These are phyloP conservation scores for Hirudo medicinalis DNA, from an alignment of 1,140 invertebrate genomes.

Conservation along the genomic window DNA sequence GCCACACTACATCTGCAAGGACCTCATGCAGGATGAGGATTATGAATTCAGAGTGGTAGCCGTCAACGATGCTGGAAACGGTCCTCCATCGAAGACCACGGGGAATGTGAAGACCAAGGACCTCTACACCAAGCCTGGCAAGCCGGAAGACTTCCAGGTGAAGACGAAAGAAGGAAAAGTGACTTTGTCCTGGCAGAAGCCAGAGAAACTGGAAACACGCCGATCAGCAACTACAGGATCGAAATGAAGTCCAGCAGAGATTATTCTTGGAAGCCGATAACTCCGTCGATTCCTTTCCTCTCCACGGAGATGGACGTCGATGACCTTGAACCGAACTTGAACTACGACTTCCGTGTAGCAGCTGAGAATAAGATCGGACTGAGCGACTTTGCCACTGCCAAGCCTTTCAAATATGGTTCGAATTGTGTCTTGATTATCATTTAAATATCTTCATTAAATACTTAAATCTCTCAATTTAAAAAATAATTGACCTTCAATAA, in stretches of 20 bases:
- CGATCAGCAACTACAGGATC: conserved; percentile 83
- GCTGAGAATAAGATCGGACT: conserved; percentile 77
- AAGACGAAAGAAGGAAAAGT: not conserved
- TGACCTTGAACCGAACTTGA: conserved; percentile 79
- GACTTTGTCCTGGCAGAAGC: conserved; percentile 16
- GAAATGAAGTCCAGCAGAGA: conserved; percentile 63
- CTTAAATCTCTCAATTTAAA: not conserved
- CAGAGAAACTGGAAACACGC: conserved; percentile 31
- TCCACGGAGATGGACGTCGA: conserved; percentile 26
- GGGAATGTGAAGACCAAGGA: conserved; percentile 61
- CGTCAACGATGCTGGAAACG: conserved; percentile 75
- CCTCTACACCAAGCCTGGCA: conserved; percentile 43
- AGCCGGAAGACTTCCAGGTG: conserved; percentile 11
- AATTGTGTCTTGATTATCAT: not conserved
- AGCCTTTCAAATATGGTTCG: conserved; percentile 22
- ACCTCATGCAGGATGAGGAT: conserved; percentile 79
- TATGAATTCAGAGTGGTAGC: conserved; percentile 91
- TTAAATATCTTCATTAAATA: conserved; percentile 1
- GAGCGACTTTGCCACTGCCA: conserved; percentile 20
- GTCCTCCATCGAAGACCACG: conserved; percentile 52
- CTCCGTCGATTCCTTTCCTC: not conserved
- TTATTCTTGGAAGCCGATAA: conserved; percentile 17
- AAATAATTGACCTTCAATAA: not conserved
- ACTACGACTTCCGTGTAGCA: conserved; percentile 51
- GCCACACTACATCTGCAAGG: conserved; percentile 70